phyloP scores from a whole-genome alignment of 2,113 vertebrate genomes.

The Limanda limanda region DNA sequence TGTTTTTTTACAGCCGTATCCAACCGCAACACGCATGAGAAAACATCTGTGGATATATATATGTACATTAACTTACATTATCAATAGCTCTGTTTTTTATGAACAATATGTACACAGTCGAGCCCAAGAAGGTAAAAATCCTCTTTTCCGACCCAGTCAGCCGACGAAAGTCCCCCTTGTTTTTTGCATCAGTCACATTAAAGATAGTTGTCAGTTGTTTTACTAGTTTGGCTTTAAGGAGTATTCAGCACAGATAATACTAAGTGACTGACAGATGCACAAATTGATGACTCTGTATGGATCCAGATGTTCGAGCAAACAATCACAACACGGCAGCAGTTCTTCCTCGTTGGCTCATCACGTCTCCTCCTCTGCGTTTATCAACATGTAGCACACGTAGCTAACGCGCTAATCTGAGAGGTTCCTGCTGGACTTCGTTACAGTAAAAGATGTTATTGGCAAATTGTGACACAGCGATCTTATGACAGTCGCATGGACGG shows the following conservation, averaged over 20 bases:
- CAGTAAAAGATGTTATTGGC: conserved; percentile 55
- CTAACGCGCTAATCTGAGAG: conserved; percentile 1
- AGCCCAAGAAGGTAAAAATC: conserved; percentile 31
- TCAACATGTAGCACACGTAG: conserved; percentile 10
- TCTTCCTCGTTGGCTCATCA: conserved; percentile 54
- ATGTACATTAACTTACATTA: conserved; percentile 80
- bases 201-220: conserved; percentile 24
- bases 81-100: conserved; percentile 74
- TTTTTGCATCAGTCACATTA: conserved; percentile 35
- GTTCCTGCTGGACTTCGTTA: conserved; percentile 23
- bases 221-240: conserved; percentile 59
- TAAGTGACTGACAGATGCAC: conserved; percentile 52
- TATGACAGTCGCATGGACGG: conserved; percentile 27
- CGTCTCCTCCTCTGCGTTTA: not conserved
- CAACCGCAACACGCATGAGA: conserved; percentile 72
- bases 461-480: conserved; percentile 33
- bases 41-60: conserved; percentile 69
- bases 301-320: conserved; percentile 37
- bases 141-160: not conserved
- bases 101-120: conserved; percentile 77
- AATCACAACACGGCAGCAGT: conserved; percentile 34
- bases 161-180: not conserved
- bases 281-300: conserved; percentile 47
- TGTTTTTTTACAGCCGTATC: conserved; percentile 63
- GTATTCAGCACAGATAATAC: conserved; percentile 36